Conservation (phyloP, 2,113 vertebrate genomes). For the Macrotis lagotis region DNA sequence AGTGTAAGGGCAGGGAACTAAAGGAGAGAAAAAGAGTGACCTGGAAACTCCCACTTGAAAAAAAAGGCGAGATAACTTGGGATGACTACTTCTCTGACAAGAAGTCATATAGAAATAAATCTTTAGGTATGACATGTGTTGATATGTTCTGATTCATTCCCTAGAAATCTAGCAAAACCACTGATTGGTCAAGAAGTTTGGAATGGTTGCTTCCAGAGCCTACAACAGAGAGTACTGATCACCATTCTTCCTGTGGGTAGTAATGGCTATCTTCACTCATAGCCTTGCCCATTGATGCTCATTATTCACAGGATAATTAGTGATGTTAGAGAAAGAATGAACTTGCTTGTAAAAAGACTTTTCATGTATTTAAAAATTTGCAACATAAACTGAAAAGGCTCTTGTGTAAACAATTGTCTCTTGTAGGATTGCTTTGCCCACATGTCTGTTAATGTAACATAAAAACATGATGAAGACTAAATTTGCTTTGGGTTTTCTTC, state of each 20-base stretch:
- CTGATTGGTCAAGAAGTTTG: neutral
- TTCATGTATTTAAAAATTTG: neutral
- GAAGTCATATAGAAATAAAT: neutral
- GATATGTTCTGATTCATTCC: neutral
- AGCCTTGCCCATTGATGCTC: neutral
- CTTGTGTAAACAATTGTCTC: slow-evolving; percentile 7
- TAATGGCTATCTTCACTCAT: neutral
- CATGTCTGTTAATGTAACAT: slow-evolving; percentile 28
- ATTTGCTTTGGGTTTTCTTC: slow-evolving; percentile 30
- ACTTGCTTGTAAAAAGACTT: neutral
- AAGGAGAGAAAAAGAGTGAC: neutral
- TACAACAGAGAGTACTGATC: neutral
- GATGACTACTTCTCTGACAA: neutral
- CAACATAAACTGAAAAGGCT: neutral
- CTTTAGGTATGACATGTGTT: neutral
- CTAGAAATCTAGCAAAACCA: neutral
- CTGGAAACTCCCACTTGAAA: neutral
- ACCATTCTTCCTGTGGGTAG: neutral
- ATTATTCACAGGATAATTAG: neutral
- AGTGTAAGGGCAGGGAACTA: neutral
- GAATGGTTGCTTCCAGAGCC: neutral
- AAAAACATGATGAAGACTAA: neutral
- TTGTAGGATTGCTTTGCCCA: slow-evolving; percentile 7
- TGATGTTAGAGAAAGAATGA: neutral
- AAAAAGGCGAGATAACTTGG: neutral